Conservation (phyloP, 1,140 invertebrate genomes). For the Lasioglossum baleicum region DNA sequence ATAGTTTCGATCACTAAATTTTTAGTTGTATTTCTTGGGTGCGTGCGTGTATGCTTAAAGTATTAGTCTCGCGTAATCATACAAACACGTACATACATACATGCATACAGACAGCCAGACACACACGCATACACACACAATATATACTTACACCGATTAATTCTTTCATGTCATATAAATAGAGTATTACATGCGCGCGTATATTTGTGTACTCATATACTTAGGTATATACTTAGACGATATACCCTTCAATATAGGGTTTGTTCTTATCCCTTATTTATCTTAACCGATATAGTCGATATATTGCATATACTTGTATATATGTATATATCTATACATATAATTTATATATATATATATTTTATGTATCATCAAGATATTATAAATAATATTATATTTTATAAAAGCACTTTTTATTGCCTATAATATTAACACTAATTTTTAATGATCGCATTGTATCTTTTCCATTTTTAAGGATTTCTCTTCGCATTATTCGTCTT, state of each 20-base stretch:
- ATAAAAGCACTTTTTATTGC: conserved; percentile 79
- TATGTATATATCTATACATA: too few relatives aligned
- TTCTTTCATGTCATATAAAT: conserved; percentile 66
- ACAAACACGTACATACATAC: conserved; percentile 32
- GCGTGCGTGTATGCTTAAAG: conserved; percentile 4
- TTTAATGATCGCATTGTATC: conserved; percentile 37
- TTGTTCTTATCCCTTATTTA: too few relatives aligned
- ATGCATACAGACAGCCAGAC: too few relatives aligned
- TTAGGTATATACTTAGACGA: conserved; percentile 45
- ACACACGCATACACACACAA: conserved; percentile 38
- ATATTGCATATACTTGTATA: too few relatives aligned
- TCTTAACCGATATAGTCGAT: too few relatives aligned
- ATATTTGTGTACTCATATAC: conserved; percentile 55
- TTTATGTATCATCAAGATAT: conserved; percentile 68
- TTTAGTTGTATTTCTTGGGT: conserved; percentile 62
- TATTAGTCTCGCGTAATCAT: conserved; percentile 51
- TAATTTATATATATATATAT: too few relatives aligned
- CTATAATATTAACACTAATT: conserved; percentile 75
- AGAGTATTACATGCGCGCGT: conserved; percentile 57
- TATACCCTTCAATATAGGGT: too few relatives aligned
- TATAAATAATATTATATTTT: conserved; percentile 79
- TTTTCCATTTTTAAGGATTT: conserved; percentile 36
- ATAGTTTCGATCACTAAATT: conserved; percentile 47
- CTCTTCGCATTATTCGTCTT: too few relatives aligned
- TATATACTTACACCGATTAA: conserved; percentile 64